phyloP scores from a whole-genome alignment of 1,140 invertebrate genomes.

The Drosophila ohnishii region DNA sequence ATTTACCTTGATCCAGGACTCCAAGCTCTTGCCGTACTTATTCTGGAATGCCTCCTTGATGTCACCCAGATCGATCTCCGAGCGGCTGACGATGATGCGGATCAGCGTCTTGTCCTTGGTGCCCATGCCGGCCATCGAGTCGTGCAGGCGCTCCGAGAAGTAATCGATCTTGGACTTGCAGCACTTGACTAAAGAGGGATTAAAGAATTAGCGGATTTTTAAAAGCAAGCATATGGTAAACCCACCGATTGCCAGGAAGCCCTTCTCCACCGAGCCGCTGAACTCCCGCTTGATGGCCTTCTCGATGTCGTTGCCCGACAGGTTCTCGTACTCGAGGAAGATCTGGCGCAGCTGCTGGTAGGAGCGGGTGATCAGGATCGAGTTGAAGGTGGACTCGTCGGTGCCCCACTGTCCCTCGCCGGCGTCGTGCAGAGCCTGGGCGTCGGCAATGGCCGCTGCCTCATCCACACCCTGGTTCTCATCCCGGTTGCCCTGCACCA shows the following conservation, averaged over 20 bases:
- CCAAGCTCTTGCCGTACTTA: constrained; percentile 92
- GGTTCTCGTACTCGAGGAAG: constrained; percentile 90
- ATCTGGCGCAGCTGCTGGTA: constrained; percentile 92
- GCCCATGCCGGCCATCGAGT: constrained; percentile 94
- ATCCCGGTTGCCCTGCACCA: constrained; percentile 91
- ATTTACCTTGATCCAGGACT: constrained; percentile 92
- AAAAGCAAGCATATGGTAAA: not conserved
- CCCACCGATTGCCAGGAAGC: constrained; percentile 93
- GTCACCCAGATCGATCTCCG: constrained; percentile 95
- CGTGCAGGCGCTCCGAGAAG: constrained; percentile 95
- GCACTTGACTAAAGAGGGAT: constrained; percentile 88
- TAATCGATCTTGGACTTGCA: constrained; percentile 95
- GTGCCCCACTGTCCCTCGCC: constrained; percentile 93
- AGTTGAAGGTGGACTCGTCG: constrained; percentile 93
- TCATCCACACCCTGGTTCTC: constrained; percentile 90
- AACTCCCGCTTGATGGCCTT: constrained; percentile 94
- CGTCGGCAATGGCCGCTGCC: constrained; percentile 87
- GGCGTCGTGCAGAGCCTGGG: constrained; percentile 88
- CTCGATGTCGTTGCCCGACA: constrained; percentile 92
- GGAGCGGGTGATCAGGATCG: constrained; percentile 90
- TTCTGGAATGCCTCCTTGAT: constrained; percentile 95
- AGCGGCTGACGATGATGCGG: constrained; percentile 94
- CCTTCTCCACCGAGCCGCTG: constrained; percentile 92
- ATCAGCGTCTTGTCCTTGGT: constrained; percentile 96
- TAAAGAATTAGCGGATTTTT: not conserved